Evolutionary conservation across 2,888 invertebrate species (phyloP), one percentile per base, ranked within the genome.

Genomic region (Brachylomia viminalis): DNA sequence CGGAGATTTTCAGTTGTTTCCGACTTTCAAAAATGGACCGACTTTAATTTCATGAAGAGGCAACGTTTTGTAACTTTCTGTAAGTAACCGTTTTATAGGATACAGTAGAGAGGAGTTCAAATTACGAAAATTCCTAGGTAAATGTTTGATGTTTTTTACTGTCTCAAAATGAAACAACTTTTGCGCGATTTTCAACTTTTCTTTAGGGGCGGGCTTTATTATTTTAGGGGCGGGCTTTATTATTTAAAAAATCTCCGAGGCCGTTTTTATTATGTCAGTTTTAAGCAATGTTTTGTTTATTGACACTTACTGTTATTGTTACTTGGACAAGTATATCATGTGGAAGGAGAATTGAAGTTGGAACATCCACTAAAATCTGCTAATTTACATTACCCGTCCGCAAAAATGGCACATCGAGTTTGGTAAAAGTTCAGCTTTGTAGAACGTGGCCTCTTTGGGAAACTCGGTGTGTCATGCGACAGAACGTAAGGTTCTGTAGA

Each of bases 11-110:
- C 33, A 74, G 42, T 33, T 56, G 33, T n/a, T 45, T 30, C 56
- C 54, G 75, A 62, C 71, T 82, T 82, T 79, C 3, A 38, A n/a
- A 64, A 68, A 72, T 58, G 68, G 45, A 38, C 27, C 17, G 45
- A 70, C 17, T 73, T 61, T 59, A 64, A 76, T 66, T 66, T 59
- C 30, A 42, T 58, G 27, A 49, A 56, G n/a, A 61, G 30, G 66
- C 61, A 33, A n/a, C 17, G n/a, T 62, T 72, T 58, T 54, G 61
- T 33, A 75, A 75, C 65, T 68, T 69, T 77, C 59, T 65, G 52
- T 42, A 54, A 73, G 62, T 56, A 71, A 82, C 68, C 54, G 66
- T 66, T 82, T 72, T 72, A 61, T 17, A 75, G 66, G 66, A 42
- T 42, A 67, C 62, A 79, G 69, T 64, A 65, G 52, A 58, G 67